These are phyloP conservation scores for Crocallis elinguaria DNA, from an alignment of 2,888 invertebrate species.

Conservation along the genomic window DNA sequence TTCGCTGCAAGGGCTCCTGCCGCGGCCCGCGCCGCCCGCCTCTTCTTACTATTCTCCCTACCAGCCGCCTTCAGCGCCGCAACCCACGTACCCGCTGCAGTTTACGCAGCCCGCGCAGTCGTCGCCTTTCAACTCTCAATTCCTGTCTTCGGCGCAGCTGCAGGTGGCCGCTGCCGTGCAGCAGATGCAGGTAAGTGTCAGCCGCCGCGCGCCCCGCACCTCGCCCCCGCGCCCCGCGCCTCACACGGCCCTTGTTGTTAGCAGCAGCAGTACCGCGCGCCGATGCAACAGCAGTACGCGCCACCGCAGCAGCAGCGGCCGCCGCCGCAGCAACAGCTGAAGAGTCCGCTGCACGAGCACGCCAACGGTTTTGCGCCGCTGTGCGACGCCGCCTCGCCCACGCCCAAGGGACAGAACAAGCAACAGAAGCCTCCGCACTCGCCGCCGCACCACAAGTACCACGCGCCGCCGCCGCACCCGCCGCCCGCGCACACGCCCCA, in stretches of 20 bases:
- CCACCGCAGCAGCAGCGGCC: constrained; percentile 68
- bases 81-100: constrained; percentile 86
- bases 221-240: neutral
- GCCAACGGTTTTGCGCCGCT: constrained; percentile 85
- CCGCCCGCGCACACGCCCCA: constrained; percentile 68
- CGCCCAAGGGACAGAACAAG: constrained; percentile 70
- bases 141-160: constrained; percentile 70
- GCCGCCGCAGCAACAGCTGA: constrained; percentile 81
- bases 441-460: constrained; percentile 80
- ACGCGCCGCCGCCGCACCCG: constrained; percentile 70
- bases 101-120: constrained; percentile 86
- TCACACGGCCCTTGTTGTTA: neutral
- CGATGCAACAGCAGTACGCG: constrained; percentile 78
- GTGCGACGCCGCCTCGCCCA: constrained; percentile 85
- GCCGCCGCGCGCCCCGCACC: neutral
- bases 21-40: constrained; percentile 77
- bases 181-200: constrained; percentile 72
- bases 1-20: constrained; percentile 75
- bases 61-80: constrained; percentile 82
- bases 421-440: constrained; percentile 76
- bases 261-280: constrained; percentile 77
- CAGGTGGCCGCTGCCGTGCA: constrained; percentile 79
- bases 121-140: constrained; percentile 77
- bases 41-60: constrained; percentile 80
- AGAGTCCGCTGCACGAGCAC: constrained; percentile 84